A percentile compares a stretch with the other conserved stretches of the same genome.
phyloP scores from a whole-genome alignment of 92 coral and sea anemone genomes.

The Epizoanthus illoricatus region DNA sequence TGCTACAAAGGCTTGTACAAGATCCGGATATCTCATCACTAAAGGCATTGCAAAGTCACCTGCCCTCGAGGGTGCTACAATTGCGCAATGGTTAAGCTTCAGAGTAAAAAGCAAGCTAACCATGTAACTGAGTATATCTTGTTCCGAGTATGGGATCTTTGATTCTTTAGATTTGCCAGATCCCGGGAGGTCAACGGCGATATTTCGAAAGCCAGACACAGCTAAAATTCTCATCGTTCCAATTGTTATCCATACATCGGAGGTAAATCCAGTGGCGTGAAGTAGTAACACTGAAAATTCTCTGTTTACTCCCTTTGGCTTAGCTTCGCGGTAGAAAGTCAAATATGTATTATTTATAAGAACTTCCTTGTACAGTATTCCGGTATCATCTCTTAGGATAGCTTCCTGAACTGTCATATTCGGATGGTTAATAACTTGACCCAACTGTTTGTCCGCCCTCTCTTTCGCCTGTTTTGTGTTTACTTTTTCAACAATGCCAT shows the following conservation, averaged over 20 bases:
- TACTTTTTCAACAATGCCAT: not conserved
- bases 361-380: constrained; percentile 58
- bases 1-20: constrained; percentile 77
- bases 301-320: constrained; percentile 32
- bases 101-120: constrained; percentile 45
- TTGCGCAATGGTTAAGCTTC: constrained; percentile 49
- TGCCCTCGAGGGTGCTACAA: constrained; percentile 77
- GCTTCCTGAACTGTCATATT: not conserved
- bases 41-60: constrained; percentile 87
- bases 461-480: not conserved
- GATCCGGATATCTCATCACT: constrained; percentile 65
- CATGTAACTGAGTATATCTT: constrained; percentile 66
- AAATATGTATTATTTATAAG: constrained; percentile 21
- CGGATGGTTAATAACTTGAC: not conserved
- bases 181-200: constrained; percentile 91
- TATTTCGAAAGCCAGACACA: constrained; percentile 61
- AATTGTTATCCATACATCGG: constrained; percentile 75
- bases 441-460: not conserved
- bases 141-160: constrained; percentile 59
- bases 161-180: constrained; percentile 67
- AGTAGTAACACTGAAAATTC: constrained; percentile 64
- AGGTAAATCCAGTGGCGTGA: constrained; percentile 62
- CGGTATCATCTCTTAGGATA: constrained; percentile 15
- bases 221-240: constrained; percentile 76
- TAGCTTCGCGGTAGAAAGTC: constrained; percentile 78